phyloP scores from a whole-genome alignment of 2,113 vertebrate species.

The Sebastes fasciatus region DNA sequence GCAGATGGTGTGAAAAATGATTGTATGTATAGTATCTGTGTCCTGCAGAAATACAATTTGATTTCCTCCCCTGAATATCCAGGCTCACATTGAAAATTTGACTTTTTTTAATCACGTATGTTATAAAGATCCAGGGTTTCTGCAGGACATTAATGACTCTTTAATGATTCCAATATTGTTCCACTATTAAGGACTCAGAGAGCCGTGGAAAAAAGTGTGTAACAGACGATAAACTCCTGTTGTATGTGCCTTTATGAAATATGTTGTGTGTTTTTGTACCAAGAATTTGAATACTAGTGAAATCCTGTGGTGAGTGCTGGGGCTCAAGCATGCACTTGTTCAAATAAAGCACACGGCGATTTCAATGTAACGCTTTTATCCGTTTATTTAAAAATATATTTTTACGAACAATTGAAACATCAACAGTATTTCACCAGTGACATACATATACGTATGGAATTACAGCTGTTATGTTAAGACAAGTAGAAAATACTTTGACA shows the following conservation, averaged over 20 bases:
- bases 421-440: constrained; percentile 28
- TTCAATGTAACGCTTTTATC: constrained; percentile 14
- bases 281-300: constrained; percentile 11
- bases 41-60: not conserved
- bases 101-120: not conserved
- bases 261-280: constrained; percentile 34
- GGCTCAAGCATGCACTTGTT: constrained; percentile 8
- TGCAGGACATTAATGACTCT: not conserved
- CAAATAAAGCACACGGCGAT: constrained; percentile 56
- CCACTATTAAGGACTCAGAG: not conserved
- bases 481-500: constrained; percentile 50
- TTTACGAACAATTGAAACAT: constrained; percentile 29
- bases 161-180: not conserved
- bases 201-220: not conserved
- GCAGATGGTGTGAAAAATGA: not conserved
- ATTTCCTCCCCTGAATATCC: not conserved
- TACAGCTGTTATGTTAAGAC: constrained; percentile 10
- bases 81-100: not conserved
- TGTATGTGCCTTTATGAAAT: constrained; percentile 25
- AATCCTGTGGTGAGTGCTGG: not conserved
- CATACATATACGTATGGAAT: constrained; percentile 30
- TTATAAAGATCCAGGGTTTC: not conserved
- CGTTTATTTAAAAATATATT: constrained; percentile 68
- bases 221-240: not conserved
- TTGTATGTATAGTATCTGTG: not conserved